Evolutionary conservation across 2,113 vertebrate species (phyloP), one percentile per base, ranked within the genome.

Genomic region (Prionailurus bengalensis): DNA sequence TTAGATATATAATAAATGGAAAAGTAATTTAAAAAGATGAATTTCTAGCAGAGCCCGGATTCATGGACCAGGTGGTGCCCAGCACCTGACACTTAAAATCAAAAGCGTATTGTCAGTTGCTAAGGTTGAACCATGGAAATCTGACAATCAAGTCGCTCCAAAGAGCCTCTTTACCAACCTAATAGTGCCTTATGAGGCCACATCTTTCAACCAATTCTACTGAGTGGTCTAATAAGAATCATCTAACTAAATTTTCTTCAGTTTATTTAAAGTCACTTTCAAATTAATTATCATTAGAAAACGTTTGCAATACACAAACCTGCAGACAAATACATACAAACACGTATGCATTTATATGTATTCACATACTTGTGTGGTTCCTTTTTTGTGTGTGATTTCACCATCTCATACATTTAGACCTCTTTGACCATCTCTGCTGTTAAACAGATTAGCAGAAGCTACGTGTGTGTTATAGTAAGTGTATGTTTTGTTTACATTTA

Each of bases 111-210:
- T 42, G 3, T 61, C 79, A 7, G 9, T 9, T 39, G 13, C 16
- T 13, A 7, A 55, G 31, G 12, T 2, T 23, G 12, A 70, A 39
- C 5, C 0, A 1, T 6, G 11, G n/a, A 21, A 14, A 29, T 21
- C 0, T 42, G 79, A 14, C 19, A 31, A 9, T 36, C 9, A 16
- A 2, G 66, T 19, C 48, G 14, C n/a, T 19, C 0, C 27, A 53
- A 61, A 25, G 8, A 5, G 3, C 2, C 3, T 25, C 39, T 87
- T 81, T 3, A 11, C 4, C 39, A 13, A 36, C 4, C 4, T 21
- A 7, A 14, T 25, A 9, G 2, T 21, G 3, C 7, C 11, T 76
- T 27, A 6, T 15, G 33, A 31, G 31, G 2, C 14, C 13, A 1
- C 39, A 13, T 8, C 2, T 71, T 55, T 79, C 65, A 88, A 17